Evolutionary conservation across 2,888 invertebrate species (phyloP).

Genomic region (Salticus scenicus): DNA sequence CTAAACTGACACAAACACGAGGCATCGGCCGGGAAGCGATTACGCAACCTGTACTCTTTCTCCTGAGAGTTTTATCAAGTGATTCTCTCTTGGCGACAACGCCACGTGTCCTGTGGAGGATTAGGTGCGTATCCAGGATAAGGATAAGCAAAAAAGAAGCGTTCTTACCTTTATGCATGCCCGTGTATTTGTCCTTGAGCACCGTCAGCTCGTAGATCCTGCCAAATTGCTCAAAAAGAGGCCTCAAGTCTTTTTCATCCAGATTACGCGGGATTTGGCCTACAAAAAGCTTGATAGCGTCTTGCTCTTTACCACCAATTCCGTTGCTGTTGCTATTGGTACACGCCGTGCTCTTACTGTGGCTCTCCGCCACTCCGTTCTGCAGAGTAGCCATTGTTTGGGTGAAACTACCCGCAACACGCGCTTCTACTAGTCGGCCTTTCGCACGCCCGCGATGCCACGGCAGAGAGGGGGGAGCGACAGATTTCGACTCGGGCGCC

Average conservation of each 20-base stretch:
- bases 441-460: constrained; percentile 47
- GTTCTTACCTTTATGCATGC: constrained; percentile 91
- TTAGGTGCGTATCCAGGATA: too few relatives aligned
- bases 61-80: too few relatives aligned
- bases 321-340: background rate
- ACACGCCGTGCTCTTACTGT: constrained; percentile 8
- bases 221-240: constrained; percentile 94
- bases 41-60: constrained; percentile 4
- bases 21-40: background rate
- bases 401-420: constrained; percentile 34
- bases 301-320: constrained; percentile 62
- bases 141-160: too few relatives aligned
- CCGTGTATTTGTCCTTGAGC: constrained; percentile 94
- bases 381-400: constrained; percentile 70
- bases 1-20: background rate
- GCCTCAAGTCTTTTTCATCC: constrained; percentile 89
- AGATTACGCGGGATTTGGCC: constrained; percentile 94
- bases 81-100: too few relatives aligned
- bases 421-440: background rate
- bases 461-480: constrained; percentile 23
- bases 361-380: constrained; percentile 65
- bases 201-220: constrained; percentile 95
- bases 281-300: constrained; percentile 75
- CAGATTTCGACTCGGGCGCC: background rate
- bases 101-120: too few relatives aligned